Evolutionary conservation across 2,113 vertebrate species (phyloP).

Genomic region (Notechis scutatus): DNA sequence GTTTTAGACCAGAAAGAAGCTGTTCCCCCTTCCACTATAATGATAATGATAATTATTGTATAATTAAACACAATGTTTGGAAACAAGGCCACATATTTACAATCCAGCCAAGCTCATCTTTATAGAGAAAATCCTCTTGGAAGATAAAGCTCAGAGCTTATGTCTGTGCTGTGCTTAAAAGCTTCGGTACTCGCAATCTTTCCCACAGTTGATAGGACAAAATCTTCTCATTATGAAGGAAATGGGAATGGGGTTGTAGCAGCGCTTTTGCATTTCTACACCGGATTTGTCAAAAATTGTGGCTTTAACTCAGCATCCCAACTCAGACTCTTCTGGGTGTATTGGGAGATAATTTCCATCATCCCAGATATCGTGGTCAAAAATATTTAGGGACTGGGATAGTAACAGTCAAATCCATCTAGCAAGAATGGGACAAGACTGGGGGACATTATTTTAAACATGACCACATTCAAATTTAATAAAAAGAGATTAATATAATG

Average conservation of each 20-base stretch:
- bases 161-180: not conserved
- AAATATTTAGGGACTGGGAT: not conserved
- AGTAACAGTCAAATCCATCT: not conserved
- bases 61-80: not conserved
- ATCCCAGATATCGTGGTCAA: not conserved
- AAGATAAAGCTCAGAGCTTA: not conserved
- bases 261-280: not conserved
- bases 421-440: not conserved
- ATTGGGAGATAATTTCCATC: not conserved
- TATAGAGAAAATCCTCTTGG: not conserved
- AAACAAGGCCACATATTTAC: not conserved
- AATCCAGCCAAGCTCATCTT: not conserved
- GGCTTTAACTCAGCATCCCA: not conserved
- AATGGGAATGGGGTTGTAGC: not conserved
- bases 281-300: not conserved
- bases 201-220: not conserved
- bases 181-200: not conserved
- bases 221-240: not conserved
- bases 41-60: not conserved
- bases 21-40: not conserved
- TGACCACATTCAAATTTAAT: not conserved
- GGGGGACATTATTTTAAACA: not conserved
- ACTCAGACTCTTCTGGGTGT: not conserved
- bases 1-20: not conserved
- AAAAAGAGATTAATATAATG: not conserved